These are phyloP conservation scores for Percopsis omiscomaycus DNA, from an alignment of 2,797 vertebrate species.

Conservation along the genomic window DNA sequence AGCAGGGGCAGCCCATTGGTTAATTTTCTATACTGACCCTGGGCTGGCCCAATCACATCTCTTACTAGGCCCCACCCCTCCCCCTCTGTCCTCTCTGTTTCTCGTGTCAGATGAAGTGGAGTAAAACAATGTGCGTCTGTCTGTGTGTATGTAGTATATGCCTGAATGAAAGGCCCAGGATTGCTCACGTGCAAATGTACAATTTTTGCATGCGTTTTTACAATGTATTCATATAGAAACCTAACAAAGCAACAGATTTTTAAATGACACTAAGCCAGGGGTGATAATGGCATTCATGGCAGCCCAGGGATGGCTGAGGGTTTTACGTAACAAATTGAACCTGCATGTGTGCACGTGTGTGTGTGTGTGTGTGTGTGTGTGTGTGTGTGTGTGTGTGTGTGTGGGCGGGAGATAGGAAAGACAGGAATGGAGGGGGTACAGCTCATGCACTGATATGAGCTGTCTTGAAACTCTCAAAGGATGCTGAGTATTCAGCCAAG, in stretches of 20 bases:
- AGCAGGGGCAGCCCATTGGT: too few relatives aligned
- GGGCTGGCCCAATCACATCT: too few relatives aligned
- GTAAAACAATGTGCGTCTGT: not conserved
- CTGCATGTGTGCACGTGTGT: conserved; percentile 8
- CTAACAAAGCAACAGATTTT: conserved; percentile 6
- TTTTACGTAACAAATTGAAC: conserved; percentile 34
- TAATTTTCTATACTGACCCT: too few relatives aligned
- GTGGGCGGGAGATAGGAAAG: not conserved
- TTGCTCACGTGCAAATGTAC: not conserved
- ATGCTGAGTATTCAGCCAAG: conserved; percentile 23
- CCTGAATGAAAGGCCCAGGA: not conserved
- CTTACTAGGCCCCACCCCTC: too few relatives aligned
- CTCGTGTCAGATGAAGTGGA: not conserved
- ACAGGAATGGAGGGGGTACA: conserved; percentile 13
- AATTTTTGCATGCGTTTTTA: not conserved
- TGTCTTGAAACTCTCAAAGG: conserved; percentile 39
- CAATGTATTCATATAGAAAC: too few relatives aligned
- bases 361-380: not conserved
- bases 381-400: not conserved
- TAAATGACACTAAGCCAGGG: conserved; percentile 18
- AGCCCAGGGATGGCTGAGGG: conserved; percentile 1
- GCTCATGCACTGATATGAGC: conserved; percentile 30
- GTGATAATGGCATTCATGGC: conserved; percentile 31
- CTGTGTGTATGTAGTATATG: conserved; percentile 1
- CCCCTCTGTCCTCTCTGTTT: too few relatives aligned